These are phyloP conservation scores for Climacteris rufus DNA, from an alignment of 2,113 vertebrate species.

Conservation along the genomic window DNA sequence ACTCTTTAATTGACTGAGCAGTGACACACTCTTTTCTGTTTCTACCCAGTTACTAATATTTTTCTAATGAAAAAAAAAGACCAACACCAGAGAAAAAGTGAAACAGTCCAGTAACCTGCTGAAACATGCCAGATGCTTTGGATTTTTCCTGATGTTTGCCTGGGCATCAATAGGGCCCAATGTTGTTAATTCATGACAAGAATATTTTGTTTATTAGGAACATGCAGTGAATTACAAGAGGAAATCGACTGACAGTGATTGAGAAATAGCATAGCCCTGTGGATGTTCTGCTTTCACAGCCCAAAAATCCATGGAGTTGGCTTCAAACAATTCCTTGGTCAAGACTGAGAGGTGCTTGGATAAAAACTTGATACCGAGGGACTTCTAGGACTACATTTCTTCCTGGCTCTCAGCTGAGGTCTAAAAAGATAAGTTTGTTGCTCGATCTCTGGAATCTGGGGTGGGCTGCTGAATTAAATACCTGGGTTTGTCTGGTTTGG, in stretches of 20 bases:
- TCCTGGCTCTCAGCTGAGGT: background rate
- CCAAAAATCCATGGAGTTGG: background rate
- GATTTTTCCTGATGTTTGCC: background rate
- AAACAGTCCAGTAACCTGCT: background rate
- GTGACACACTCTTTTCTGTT: background rate
- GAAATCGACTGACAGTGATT: background rate
- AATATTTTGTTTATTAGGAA: conserved; percentile 6
- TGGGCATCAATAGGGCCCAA: background rate
- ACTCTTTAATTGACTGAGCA: background rate
- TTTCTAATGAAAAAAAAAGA: background rate
- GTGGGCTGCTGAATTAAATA: background rate
- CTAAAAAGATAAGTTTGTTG: background rate
- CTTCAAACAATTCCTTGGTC: background rate
- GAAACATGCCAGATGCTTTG: background rate
- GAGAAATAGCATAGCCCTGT: background rate
- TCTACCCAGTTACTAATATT: background rate
- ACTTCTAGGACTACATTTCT: background rate
- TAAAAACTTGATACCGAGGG: background rate
- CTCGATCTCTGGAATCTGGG: background rate
- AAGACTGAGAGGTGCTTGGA: background rate
- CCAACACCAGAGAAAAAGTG: background rate
- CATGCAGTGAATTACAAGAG: background rate
- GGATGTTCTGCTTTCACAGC: background rate
- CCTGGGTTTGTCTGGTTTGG: background rate
- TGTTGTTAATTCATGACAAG: background rate